Conservation (phyloP, 2,888 invertebrate genomes). For the Synanthedon tipuliformis region DNA sequence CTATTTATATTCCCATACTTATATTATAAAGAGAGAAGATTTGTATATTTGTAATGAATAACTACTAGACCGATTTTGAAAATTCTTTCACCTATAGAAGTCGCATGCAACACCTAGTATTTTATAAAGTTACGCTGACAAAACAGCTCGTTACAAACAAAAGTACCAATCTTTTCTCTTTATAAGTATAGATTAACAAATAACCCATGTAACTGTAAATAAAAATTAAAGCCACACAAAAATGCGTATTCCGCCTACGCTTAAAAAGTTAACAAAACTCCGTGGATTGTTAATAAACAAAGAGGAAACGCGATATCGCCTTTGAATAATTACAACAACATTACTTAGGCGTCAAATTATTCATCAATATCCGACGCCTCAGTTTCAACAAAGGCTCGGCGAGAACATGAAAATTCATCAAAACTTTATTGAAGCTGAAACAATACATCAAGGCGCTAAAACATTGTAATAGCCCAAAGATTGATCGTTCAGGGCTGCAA, state of each 20-base stretch:
- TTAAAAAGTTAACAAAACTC: background rate
- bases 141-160: no score
- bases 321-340: conserved; percentile 42
- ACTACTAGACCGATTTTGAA: no score
- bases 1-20: no score
- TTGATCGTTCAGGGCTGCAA: conserved; percentile 56
- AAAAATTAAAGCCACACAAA: background rate
- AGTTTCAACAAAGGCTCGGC: conserved; percentile 52
- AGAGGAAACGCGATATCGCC: conserved; percentile 23
- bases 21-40: no score
- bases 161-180: no score
- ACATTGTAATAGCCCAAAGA: conserved; percentile 65
- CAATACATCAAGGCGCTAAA: conserved; percentile 68
- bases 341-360: conserved; percentile 53
- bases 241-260: background rate
- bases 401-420: conserved; percentile 65
- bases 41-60: no score
- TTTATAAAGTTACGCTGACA: no score
- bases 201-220: no score
- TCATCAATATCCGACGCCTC: conserved; percentile 57
- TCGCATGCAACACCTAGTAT: no score
- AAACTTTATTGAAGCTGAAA: conserved; percentile 68
- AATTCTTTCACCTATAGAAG: no score
- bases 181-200: no score
- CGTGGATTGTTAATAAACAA: conserved; percentile 3